Evolutionary conservation across 2,888 invertebrate genomes (phyloP).

Genomic region (Meganola albula): DNA sequence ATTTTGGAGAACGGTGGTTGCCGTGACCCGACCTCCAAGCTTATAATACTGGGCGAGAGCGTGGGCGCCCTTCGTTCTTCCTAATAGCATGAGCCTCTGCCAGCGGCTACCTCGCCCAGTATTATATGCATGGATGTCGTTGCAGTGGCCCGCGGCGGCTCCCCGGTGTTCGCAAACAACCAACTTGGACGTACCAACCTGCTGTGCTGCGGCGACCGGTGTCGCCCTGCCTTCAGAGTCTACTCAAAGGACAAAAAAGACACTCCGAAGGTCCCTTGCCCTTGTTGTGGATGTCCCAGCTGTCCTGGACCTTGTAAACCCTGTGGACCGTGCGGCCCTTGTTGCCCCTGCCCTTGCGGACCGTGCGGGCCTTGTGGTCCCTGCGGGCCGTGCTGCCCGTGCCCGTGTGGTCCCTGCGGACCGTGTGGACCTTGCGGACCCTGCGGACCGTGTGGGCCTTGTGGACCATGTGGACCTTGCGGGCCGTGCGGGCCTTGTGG

Average conservation of each 20-base stretch:
- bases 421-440: slow-evolving; percentile 29
- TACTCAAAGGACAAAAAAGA: slow-evolving; percentile 41
- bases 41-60: slow-evolving; percentile 62
- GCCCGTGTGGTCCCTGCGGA: slow-evolving; percentile 36
- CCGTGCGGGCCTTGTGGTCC: slow-evolving; percentile 39
- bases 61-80: slow-evolving; percentile 54
- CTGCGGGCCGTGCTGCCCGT: slow-evolving; percentile 34
- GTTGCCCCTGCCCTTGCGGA: slow-evolving; percentile 38
- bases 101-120: slow-evolving; percentile 49
- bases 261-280: slow-evolving; percentile 30
- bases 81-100: slow-evolving; percentile 54
- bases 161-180: slow-evolving; percentile 18
- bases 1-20: slow-evolving; percentile 67
- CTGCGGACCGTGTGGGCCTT: slow-evolving; percentile 27
- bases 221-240: slow-evolving; percentile 28
- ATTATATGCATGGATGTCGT: slow-evolving; percentile 66
- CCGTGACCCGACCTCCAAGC: slow-evolving; percentile 52
- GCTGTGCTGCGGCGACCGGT: slow-evolving; percentile 43
- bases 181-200: slow-evolving; percentile 28
- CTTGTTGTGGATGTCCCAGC: slow-evolving; percentile 31
- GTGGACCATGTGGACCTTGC: slow-evolving; percentile 32
- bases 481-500: slow-evolving; percentile 26
- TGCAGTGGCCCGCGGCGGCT: slow-evolving; percentile 42
- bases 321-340: slow-evolving; percentile 35
- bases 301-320: slow-evolving; percentile 29